A percentile compares a stretch with the other conserved stretches of the same genome.
These are phyloP conservation scores for Sinosuthora webbiana DNA, from an alignment of 2,113 vertebrate species.

Conservation along the genomic window DNA sequence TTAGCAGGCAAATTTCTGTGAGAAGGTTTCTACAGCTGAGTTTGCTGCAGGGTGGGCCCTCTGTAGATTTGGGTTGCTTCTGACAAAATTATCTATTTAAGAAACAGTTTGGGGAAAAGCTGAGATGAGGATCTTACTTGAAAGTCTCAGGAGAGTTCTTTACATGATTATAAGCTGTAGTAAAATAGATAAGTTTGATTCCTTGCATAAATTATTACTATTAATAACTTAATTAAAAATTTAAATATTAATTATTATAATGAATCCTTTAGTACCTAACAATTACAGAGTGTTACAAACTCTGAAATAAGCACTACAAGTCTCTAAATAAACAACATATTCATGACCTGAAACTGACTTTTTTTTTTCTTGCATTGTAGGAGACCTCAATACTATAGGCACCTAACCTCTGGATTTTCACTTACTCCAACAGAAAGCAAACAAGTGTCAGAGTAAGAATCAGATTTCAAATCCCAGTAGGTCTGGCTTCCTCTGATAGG, in stretches of 20 bases:
- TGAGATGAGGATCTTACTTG: neutral
- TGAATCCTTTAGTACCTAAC: slow-evolving; percentile 13
- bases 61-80: neutral
- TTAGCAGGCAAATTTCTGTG: neutral
- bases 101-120: neutral
- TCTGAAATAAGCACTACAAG: slow-evolving; percentile 20
- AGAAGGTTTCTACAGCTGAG: neutral
- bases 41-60: neutral
- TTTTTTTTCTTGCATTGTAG: neutral
- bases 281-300: slow-evolving; percentile 17
- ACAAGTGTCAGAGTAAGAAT: neutral
- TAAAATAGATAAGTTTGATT: neutral
- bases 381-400: neutral
- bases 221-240: slow-evolving; percentile 19
- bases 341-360: neutral
- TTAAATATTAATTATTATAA: slow-evolving; percentile 32
- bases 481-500: neutral
- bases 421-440: neutral
- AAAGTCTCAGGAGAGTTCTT: neutral
- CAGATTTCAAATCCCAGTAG: neutral
- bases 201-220: slow-evolving; percentile 27
- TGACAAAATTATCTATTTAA: neutral
- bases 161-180: neutral
- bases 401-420: neutral
- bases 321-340: slow-evolving; percentile 2